These are phyloP conservation scores for Drosophila miranda DNA, from an alignment of 1,140 invertebrate genomes.

Conservation along the genomic window DNA sequence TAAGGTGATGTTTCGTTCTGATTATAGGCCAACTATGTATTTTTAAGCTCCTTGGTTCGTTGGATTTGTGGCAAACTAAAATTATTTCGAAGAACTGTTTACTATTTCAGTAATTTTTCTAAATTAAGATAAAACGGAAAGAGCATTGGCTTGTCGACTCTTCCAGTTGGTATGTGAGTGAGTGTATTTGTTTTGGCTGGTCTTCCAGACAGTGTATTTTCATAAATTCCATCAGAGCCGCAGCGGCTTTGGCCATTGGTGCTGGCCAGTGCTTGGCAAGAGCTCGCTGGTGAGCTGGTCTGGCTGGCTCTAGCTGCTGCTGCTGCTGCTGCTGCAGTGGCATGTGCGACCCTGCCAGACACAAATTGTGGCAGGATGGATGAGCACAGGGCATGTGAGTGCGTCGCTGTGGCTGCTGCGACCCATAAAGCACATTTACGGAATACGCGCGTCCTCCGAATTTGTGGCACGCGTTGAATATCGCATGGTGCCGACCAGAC, in stretches of 20 bases:
- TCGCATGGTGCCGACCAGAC: neutral
- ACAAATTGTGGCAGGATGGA: neutral
- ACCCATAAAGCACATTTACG: conserved; percentile 49
- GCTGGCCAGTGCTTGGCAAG: conserved; percentile 26
- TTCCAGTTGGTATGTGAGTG: neutral
- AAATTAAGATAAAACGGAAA: neutral
- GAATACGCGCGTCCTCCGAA: conserved; percentile 37
- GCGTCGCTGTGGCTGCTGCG: conserved; percentile 3
- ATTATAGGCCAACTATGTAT: neutral
- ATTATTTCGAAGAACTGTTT: no score
- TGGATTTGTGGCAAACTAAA: no score
- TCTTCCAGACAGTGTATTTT: conserved; percentile 27
- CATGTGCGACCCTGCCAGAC: conserved; percentile 1
- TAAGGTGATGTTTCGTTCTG: no score
- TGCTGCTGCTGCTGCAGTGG: conserved; percentile 41
- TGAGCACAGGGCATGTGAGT: no score
- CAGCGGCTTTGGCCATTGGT: conserved; percentile 32
- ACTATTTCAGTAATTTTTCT: no score
- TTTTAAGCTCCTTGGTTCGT: no score
- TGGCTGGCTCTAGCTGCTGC: conserved; percentile 25
- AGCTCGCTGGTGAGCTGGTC: conserved; percentile 17
- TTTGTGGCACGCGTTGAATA: conserved; percentile 56
- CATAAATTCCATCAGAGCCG: conserved; percentile 62
- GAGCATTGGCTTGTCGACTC: conserved; percentile 2
- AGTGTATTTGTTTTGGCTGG: conserved; percentile 16